Percentiles rank a stretch among this genome's conserved stretches.
Conservation (phyloP, 2,888 invertebrate species). For the Melieria picta region DNA sequence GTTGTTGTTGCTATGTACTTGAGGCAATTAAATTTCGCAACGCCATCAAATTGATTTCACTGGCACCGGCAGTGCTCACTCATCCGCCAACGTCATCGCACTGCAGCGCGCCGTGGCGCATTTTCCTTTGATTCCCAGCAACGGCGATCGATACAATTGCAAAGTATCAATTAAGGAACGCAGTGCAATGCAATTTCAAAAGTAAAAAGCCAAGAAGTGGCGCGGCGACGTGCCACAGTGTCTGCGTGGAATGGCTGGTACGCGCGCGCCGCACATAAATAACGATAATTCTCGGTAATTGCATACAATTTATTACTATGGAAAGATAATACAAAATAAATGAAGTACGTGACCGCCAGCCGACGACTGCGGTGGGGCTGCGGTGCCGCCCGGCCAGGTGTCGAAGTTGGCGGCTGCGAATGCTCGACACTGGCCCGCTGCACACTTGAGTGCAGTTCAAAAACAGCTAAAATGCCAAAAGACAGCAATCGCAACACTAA, state of each 20-base stretch:
- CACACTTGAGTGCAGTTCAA: too few species aligned
- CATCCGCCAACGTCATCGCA: constrained; percentile 18
- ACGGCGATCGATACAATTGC: constrained; percentile 20
- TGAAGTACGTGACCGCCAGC: constrained; percentile 63
- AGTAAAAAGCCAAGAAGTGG: neutral
- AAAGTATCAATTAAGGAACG: constrained; percentile 29
- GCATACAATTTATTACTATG: constrained; percentile 66
- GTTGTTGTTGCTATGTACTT: neutral
- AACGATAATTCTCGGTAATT: constrained; percentile 66
- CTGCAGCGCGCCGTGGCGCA: constrained; percentile 15
- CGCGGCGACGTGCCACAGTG: neutral
- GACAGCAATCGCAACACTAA: too few species aligned
- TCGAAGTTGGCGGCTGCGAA: too few species aligned
- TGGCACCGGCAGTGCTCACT: neutral
- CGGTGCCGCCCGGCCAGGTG: too few species aligned
- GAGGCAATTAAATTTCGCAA: constrained; percentile 29
- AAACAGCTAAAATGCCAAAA: too few species aligned
- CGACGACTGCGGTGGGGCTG: too few species aligned
- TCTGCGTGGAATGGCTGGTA: constrained; percentile 45
- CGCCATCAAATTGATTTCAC: constrained; percentile 25
- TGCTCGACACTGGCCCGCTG: too few species aligned
- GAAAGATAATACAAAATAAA: constrained; percentile 65
- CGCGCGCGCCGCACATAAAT: constrained; percentile 57
- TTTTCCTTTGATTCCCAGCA: constrained; percentile 23
- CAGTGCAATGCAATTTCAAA: neutral